Evolutionary conservation across 2,888 invertebrate genomes (phyloP).

Genomic region (Drosophila multiciliata): DNA sequence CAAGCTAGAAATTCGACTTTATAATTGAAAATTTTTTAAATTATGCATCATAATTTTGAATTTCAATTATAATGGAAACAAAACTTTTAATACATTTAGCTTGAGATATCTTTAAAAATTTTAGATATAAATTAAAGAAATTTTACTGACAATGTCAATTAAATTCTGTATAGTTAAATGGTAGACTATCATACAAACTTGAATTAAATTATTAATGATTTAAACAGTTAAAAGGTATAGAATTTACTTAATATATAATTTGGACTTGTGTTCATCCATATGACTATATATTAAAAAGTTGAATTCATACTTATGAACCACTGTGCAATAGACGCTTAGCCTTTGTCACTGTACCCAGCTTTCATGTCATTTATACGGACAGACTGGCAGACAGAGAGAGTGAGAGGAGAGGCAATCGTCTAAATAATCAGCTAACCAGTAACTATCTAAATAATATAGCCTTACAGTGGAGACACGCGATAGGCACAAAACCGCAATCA

Average conservation of each 20-base stretch:
- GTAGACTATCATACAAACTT: too few species aligned
- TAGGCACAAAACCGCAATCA: constrained; percentile 48
- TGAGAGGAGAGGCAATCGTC: constrained; percentile 54
- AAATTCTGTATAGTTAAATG: too few species aligned
- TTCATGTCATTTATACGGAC: constrained; percentile 67
- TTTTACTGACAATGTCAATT: background rate
- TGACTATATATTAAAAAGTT: background rate
- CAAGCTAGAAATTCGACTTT: background rate
- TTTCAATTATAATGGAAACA: background rate
- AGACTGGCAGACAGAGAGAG: constrained; percentile 47
- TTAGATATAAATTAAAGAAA: background rate
- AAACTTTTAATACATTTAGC: background rate
- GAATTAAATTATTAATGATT: too few species aligned
- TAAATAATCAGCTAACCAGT: constrained; percentile 43
- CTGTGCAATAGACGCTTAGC: constrained; percentile 36
- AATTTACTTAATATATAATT: background rate
- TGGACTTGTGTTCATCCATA: background rate
- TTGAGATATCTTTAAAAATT: background rate
- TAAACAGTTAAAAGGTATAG: background rate
- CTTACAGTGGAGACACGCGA: constrained; percentile 60
- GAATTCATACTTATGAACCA: constrained; percentile 13
- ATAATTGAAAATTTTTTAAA: background rate
- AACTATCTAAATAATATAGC: constrained; percentile 62
- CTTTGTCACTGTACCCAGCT: constrained; percentile 68
- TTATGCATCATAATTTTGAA: background rate